phyloP scores from a whole-genome alignment of 2,797 vertebrate genomes.

The Fringilla coelebs region DNA sequence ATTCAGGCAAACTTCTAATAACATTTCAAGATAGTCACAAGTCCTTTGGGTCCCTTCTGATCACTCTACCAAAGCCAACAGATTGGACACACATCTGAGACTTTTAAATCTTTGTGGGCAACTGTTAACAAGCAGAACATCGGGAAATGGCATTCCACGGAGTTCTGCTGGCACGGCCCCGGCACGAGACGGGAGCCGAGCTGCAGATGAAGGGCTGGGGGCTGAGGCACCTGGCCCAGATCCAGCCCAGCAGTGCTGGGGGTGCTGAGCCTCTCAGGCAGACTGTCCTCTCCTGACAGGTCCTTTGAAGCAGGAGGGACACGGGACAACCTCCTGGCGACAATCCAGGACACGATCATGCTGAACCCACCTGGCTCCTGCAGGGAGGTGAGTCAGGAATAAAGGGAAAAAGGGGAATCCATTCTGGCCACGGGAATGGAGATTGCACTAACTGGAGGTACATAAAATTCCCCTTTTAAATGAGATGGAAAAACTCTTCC shows the following conservation, averaged over 20 bases:
- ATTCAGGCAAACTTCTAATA: not conserved
- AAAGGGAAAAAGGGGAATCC: not conserved
- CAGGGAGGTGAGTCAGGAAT: not conserved
- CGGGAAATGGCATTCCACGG: not conserved
- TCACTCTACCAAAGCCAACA: conserved; percentile 32
- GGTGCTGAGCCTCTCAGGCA: not conserved
- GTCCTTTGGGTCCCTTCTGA: conserved; percentile 44
- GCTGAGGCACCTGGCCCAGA: not conserved
- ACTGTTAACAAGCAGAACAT: conserved; percentile 32
- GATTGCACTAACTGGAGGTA: not conserved
- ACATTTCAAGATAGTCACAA: conserved; percentile 43
- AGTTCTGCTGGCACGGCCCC: not conserved
- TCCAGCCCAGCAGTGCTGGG: not conserved
- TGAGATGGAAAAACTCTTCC: not conserved
- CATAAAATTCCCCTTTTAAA: not conserved
- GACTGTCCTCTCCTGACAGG: not conserved
- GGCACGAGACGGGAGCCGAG: not conserved
- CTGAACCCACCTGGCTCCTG: not conserved
- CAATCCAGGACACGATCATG: accelerated
- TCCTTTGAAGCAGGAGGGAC: not conserved
- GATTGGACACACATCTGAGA: conserved; percentile 45
- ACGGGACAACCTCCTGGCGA: not conserved
- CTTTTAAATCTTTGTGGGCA: conserved; percentile 31
- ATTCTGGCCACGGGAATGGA: not conserved
- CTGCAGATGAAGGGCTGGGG: not conserved